Conservation (phyloP, 2,113 vertebrate species). For the Sminthopsis crassicaudata region DNA sequence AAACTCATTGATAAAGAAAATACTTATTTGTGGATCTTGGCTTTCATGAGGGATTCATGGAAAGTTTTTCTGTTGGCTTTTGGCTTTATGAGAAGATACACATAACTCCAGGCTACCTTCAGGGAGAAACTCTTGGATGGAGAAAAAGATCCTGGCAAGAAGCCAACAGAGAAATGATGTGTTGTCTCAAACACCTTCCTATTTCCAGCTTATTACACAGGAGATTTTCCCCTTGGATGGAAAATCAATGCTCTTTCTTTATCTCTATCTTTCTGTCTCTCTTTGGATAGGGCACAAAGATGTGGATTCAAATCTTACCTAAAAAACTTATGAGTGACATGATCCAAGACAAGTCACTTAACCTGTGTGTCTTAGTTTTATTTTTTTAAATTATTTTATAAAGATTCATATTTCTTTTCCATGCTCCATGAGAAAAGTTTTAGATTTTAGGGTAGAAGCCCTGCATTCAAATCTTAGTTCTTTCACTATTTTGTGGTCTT, state of each 20-base stretch:
- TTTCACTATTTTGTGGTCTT: not conserved
- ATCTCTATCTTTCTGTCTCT: not conserved
- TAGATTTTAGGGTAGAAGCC: not conserved
- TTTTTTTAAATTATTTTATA: slow-evolving; percentile 43
- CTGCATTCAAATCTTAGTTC: not conserved
- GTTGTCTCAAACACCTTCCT: not conserved
- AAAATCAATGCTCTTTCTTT: not conserved
- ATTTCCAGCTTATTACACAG: not conserved
- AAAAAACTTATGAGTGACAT: not conserved
- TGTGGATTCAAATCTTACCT: not conserved
- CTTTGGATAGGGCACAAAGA: not conserved
- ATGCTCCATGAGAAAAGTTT: not conserved
- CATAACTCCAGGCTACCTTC: not conserved
- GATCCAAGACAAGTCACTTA: not conserved
- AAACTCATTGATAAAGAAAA: not conserved
- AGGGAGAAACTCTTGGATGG: not conserved
- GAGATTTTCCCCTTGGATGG: not conserved
- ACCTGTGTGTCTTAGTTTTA: not conserved
- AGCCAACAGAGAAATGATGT: not conserved
- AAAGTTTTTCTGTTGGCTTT: not conserved
- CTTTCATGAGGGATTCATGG: not conserved
- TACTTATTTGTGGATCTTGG: not conserved
- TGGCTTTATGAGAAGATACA: not conserved
- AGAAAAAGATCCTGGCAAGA: not conserved
- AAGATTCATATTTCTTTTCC: slow-evolving; percentile 54